A percentile compares a stretch with the other conserved stretches of the same genome.
Evolutionary conservation across 2,797 vertebrate species (phyloP).

Genomic region (Anniella stebbinsi): DNA sequence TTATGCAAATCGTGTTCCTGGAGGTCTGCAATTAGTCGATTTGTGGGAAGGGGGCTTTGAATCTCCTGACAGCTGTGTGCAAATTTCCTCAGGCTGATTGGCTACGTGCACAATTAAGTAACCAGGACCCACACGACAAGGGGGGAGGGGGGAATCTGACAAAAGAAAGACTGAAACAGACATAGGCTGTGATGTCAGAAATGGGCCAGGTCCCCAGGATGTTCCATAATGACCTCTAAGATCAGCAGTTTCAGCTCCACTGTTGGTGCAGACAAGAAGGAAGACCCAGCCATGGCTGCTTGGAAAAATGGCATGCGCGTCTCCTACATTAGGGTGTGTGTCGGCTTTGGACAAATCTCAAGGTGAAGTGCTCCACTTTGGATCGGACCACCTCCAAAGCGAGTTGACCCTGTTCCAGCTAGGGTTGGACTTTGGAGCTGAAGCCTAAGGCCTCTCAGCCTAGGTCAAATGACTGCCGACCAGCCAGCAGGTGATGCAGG

Average conservation of each 20-base stretch:
- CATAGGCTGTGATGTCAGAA: slow-evolving; percentile 2
- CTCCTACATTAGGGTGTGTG: background rate
- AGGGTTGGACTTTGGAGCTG: too few relatives aligned
- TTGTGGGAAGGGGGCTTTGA: slow-evolving; percentile 27
- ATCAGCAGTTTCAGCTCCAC: background rate
- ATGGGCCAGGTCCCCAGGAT: slow-evolving; percentile 38
- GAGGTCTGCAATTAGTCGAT: background rate
- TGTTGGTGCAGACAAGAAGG: background rate
- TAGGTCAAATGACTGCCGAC: too few relatives aligned
- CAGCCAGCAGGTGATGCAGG: too few relatives aligned
- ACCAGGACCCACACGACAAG: rapidly evolving
- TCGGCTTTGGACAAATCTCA: background rate
- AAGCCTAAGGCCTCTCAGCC: too few relatives aligned
- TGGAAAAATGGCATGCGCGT: too few relatives aligned
- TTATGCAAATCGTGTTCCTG: slow-evolving; percentile 25
- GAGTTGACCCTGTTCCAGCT: too few relatives aligned
- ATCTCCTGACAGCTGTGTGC: slow-evolving; percentile 13
- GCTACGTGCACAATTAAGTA: background rate
- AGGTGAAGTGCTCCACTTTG: background rate
- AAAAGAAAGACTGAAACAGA: background rate
- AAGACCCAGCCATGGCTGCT: too few relatives aligned
- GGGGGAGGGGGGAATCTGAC: background rate
- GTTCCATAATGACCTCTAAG: background rate
- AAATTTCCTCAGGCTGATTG: background rate
- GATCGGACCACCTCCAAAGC: too few relatives aligned